Evolutionary conservation across 2,888 invertebrate species (phyloP).

Genomic region (Himalopsyche japonica): DNA sequence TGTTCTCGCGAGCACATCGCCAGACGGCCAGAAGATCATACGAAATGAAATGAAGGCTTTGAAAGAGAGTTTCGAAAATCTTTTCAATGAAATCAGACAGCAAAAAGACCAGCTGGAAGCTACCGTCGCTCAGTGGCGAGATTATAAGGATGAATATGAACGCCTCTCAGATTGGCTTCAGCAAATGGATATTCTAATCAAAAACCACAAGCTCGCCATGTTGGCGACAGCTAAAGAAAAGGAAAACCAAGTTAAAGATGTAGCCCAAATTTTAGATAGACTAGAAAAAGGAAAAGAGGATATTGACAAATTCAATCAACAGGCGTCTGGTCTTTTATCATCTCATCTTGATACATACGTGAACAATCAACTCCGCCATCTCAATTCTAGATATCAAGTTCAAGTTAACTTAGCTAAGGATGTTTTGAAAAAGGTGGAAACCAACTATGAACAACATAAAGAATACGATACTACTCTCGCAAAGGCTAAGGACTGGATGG

Average conservation of each 20-base stretch:
- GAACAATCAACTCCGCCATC: slow-evolving; percentile 81
- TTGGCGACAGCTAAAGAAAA: slow-evolving; percentile 81
- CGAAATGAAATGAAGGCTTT: slow-evolving; percentile 84
- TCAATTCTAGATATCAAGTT: slow-evolving; percentile 88
- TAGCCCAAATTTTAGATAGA: slow-evolving; percentile 74
- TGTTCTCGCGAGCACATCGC: slow-evolving; percentile 80
- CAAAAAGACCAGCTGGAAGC: slow-evolving; percentile 83
- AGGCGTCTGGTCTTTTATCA: slow-evolving; percentile 73
- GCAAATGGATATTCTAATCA: slow-evolving; percentile 87
- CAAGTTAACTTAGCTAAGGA: slow-evolving; percentile 86
- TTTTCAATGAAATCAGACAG: slow-evolving; percentile 84
- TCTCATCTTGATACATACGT: slow-evolving; percentile 88
- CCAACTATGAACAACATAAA: slow-evolving; percentile 82
- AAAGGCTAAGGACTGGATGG: slow-evolving; percentile 83
- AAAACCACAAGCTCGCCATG: slow-evolving; percentile 84
- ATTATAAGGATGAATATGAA: slow-evolving; percentile 92
- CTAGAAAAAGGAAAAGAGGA: slow-evolving; percentile 78
- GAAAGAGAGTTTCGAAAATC: slow-evolving; percentile 79
- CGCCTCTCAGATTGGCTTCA: slow-evolving; percentile 90
- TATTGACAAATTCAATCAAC: slow-evolving; percentile 81
- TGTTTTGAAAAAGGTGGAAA: slow-evolving; percentile 87
- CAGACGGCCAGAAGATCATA: slow-evolving; percentile 77
- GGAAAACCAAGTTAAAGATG: slow-evolving; percentile 80
- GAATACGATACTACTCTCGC: slow-evolving; percentile 76
- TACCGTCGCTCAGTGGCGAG: slow-evolving; percentile 82